Evolutionary conservation across 2,888 invertebrate species (phyloP), one percentile per base, ranked within the genome.

Genomic region (Conops quadrifasciatus): DNA sequence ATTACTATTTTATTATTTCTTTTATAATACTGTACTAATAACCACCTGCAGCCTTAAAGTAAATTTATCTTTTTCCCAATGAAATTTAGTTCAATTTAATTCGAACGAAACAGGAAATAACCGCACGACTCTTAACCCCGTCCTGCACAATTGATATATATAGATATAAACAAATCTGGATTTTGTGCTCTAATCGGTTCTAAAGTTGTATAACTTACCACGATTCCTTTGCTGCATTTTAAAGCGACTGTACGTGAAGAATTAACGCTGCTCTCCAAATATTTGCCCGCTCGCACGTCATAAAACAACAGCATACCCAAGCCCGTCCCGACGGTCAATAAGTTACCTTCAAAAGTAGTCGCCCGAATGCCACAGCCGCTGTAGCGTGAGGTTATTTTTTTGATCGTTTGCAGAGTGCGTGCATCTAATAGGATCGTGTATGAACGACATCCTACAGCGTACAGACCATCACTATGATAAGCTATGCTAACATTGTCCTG

Each of bases 401-500:
- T 91, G 0, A 92, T 90, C 1, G 92, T 89, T 88, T 93, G 95
- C 73, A 96, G 87, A 28, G 95, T 95, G 77, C 96, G 89, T 36
- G 95, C 93, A 87, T 98, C 97, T 73, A 97, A 87, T 21, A 97
- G 88, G 63, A 96, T 88, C 0, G 97, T 95, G 84, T 96, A 95
- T 0, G 96, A 96, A 77, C 95, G 92, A 82, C 97, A 97, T 0
- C 97, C 98, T 60, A 97, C 93, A 1, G 96, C 97, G 86, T 97
- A 97, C 58, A 97, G 87, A 26, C 94, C 94, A 80, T 92, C 92
- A 72, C 93, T 93, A 85, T 96, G 93, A 49, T 89, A 94, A 45
- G 96, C 93, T 80, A 97, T 89, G 81, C 97, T 97, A 47, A 97
- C 97, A 83, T 96, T 96, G 86, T 97, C 97, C 85, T 94, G 93